Evolutionary conservation across 2,888 invertebrate species (phyloP), one percentile per base, ranked within the genome.

Genomic region (Rosalia funebris): DNA sequence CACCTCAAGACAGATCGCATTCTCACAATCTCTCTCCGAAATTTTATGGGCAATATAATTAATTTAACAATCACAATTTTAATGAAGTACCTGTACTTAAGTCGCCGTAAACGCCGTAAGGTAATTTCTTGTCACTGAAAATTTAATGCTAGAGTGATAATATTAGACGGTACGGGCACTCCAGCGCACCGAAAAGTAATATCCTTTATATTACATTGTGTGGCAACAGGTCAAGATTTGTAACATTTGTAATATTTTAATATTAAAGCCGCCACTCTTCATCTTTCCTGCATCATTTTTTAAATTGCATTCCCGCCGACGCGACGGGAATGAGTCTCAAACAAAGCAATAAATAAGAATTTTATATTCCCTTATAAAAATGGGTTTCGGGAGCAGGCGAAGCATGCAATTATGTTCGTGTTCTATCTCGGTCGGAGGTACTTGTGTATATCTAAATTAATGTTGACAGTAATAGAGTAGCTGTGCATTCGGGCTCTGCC

Each of bases 381-480:
- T 61, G 65, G 65, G 65, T 60, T 68, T 61, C 57, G 65, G 66
- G 67, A 58, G 63, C 57, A 61, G 66, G 53, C 62, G 56, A 63
- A 67, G 68, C 68, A 68, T 71, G 71, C 70, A 74, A 74, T 74
- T 74, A 71, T 68, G 69, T 73, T 69, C 71, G 64, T 71, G 70
- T 68, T 65, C 65, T 70, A 70, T 71, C 71, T 72, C 66, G 63
- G 55, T 58, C 60, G 55, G 60, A 59, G 63, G 61, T 68, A 68
- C 66, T 69, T 63, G 60, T 68, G 67, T 72, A 73, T 69, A 71
- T 73, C 67, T 67, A 63, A 72, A 74, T 74, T 74, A 74, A 71
- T 70, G 70, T 71, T 71, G 74, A 73, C 74, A 73, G 71, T 72
- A 72, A 73, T 72, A 67, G 69, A 72, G 69, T 71, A 42, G 53